Base-by-base conservation (phyloP, 2,797 vertebrate species). In the Coilia nasus region DNA sequence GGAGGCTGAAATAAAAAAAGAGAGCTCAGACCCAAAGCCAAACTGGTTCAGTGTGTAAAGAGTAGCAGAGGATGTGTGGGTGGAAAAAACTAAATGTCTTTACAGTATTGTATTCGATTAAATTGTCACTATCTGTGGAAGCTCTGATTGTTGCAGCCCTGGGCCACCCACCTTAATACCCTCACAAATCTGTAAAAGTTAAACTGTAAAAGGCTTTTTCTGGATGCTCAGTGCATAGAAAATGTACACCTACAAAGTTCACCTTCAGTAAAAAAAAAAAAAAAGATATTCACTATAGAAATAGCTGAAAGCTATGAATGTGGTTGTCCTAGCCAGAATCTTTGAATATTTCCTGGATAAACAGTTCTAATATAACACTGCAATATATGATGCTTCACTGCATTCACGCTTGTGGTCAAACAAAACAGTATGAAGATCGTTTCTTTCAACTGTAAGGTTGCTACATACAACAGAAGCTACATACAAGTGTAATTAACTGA, bases 61-160 rank as follows among this genome's bases (percentile, higher is more conserved):
- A 54, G 85, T 60, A 91, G 87, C 84, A 92, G 90, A 89, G 78
- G 23, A 47, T 6, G 25, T 0, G 87, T 31, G 14, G 11, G 25
- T 3, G 25, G 25, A 31, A 25, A 12, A 12, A 15, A 17, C 60
- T 25, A 89, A 87, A 87, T 89, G 81, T 83, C 83, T 44, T 14
- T 14, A 0, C 87, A 84, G 41, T 90, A 84, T 86, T 84, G 87
- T 35, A 19, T 82, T 47, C 82, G 81, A 92, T 86, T 87, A 85
- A 90, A 90, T 90, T 81, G 84, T 81, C 82, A 83, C 87, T 90
- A 88, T 81, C 88, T 90, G 85, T 82, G 89, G 89, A 92, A 19
- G 28, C 71, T 84, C 85, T 90, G 87, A 86, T 87, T 90, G 71
- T n/a, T 54, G 90, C 81, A 90, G 88, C 87, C 90, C 89, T 90